Evolutionary conservation across 30 jellyfish, hydroid and myxozoan genomes (phyloP).

Genomic region (Turritopsis dohrnii): DNA sequence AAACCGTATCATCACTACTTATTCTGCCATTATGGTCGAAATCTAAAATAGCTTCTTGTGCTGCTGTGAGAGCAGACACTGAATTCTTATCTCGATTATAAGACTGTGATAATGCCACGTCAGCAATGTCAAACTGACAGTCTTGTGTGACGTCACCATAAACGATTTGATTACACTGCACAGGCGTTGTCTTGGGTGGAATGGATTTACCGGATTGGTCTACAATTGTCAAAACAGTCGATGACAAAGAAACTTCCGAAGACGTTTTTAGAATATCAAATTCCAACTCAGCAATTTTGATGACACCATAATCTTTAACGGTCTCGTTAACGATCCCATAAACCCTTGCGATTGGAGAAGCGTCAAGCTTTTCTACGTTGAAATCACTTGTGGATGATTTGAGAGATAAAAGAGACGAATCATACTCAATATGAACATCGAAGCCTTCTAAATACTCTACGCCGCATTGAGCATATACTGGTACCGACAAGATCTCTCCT

Average conservation of each 20-base stretch:
- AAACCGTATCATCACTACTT: constrained; percentile 42
- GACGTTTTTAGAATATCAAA: constrained; percentile 47
- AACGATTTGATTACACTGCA: constrained; percentile 30
- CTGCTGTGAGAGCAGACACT: not conserved
- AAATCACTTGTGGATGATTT: constrained; percentile 14
- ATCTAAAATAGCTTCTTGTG: constrained; percentile 23
- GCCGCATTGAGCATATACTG: constrained; percentile 73
- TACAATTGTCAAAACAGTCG: constrained; percentile 13
- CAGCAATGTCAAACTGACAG: constrained; percentile 51
- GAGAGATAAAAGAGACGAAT: constrained; percentile 20
- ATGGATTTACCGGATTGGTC: constrained; percentile 56
- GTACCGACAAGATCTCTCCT: constrained; percentile 34
- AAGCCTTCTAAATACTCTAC: constrained; percentile 60
- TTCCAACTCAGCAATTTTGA: constrained; percentile 53
- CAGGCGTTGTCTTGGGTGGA: constrained; percentile 34
- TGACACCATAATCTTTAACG: constrained; percentile 29
- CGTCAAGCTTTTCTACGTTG: not conserved
- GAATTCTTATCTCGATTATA: constrained; percentile 43
- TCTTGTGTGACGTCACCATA: constrained; percentile 68
- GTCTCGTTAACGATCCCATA: constrained; percentile 45
- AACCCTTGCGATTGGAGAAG: constrained; percentile 15
- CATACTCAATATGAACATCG: constrained; percentile 18
- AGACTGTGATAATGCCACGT: constrained; percentile 63
- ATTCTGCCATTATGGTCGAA: constrained; percentile 49
- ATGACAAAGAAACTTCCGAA: constrained; percentile 8